phyloP scores from a whole-genome alignment of 1,140 invertebrate species.

The Dysdera silvatica region DNA sequence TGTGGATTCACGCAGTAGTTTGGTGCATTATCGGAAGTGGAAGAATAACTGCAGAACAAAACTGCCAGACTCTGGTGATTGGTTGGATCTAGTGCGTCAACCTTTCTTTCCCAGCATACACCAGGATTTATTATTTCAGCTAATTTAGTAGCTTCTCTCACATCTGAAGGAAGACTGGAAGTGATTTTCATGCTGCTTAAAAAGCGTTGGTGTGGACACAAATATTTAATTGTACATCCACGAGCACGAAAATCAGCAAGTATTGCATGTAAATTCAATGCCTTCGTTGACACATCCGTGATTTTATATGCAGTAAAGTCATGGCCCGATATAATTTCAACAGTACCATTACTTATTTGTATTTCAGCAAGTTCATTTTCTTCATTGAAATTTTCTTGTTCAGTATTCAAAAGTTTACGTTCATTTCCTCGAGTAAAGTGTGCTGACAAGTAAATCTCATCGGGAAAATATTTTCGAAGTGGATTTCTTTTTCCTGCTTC shows the following conservation, averaged over 20 bases:
- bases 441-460: slow-evolving; percentile 67
- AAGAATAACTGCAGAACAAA: slow-evolving; percentile 84
- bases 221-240: slow-evolving; percentile 58
- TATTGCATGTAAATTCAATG: slow-evolving; percentile 53
- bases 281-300: slow-evolving; percentile 40
- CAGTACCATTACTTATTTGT: slow-evolving; percentile 20
- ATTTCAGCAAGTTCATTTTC: background rate
- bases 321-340: slow-evolving; percentile 50
- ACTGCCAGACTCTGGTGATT: slow-evolving; percentile 83
- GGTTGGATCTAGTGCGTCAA: slow-evolving; percentile 74
- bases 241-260: slow-evolving; percentile 77
- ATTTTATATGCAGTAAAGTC: slow-evolving; percentile 63
- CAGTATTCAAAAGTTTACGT: slow-evolving; percentile 4
- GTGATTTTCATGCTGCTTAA: slow-evolving; percentile 13
- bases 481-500: slow-evolving; percentile 67
- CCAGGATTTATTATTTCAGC: slow-evolving; percentile 18
- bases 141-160: background rate
- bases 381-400: slow-evolving; percentile 12
- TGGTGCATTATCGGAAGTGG: slow-evolving; percentile 67
- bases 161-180: background rate
- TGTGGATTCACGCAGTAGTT: slow-evolving; percentile 83
- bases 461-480: slow-evolving; percentile 66
- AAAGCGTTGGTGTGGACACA: slow-evolving; percentile 32
- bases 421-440: slow-evolving; percentile 38
- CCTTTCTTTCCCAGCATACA: slow-evolving; percentile 32